phyloP scores from a whole-genome alignment of 2,797 vertebrate genomes.

The Cynodonichthys magdalenae region DNA sequence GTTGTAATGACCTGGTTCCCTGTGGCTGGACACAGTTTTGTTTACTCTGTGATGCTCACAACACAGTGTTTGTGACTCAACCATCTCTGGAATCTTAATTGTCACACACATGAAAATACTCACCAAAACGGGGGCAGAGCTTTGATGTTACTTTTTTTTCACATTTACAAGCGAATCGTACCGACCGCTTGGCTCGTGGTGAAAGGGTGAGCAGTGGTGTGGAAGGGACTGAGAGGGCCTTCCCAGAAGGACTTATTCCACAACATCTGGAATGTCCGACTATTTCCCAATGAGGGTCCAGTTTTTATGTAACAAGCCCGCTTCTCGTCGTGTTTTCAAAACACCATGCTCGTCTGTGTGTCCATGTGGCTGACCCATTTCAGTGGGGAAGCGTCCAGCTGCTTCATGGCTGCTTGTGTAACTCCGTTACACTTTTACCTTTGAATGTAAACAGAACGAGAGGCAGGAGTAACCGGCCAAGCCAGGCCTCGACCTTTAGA shows the following conservation, averaged over 20 bases:
- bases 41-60: constrained; percentile 35
- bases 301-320: constrained; percentile 66
- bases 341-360: constrained; percentile 48
- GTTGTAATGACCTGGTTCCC: constrained; percentile 51
- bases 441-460: constrained; percentile 65
- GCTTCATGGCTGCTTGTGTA: constrained; percentile 56
- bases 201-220: constrained; percentile 12
- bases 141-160: constrained; percentile 36
- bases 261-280: constrained; percentile 67
- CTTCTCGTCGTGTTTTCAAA: constrained; percentile 71
- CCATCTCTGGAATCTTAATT: constrained; percentile 41
- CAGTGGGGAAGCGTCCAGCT: constrained; percentile 68
- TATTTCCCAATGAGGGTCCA: constrained; percentile 66
- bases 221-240: constrained; percentile 41
- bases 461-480: constrained; percentile 37
- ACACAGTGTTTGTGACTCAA: constrained; percentile 25
- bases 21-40: constrained; percentile 36
- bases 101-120: constrained; percentile 43
- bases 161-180: constrained; percentile 13
- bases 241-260: constrained; percentile 35
- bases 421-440: constrained; percentile 51
- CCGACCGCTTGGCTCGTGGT: constrained; percentile 28
- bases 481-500: constrained; percentile 28
- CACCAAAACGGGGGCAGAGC: constrained; percentile 11
- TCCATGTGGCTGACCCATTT: constrained; percentile 59